Conservation (phyloP, 2,797 vertebrate genomes). For the Mormyrops attenuatus region DNA sequence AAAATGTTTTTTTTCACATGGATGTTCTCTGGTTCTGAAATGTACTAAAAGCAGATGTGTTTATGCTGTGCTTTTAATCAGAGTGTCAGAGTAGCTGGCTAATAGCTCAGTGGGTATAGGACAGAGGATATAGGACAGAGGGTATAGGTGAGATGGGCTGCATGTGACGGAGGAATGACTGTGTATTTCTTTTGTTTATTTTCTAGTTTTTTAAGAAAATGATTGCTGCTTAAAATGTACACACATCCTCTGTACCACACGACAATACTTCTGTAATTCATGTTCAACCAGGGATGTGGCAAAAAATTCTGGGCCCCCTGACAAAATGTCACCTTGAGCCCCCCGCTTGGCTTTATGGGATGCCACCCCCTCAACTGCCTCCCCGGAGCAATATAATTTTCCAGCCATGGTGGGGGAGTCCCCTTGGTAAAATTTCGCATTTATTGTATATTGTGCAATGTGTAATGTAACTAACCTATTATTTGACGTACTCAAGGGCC, state of each 20-base stretch:
- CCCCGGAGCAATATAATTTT: neutral
- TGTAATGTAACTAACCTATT: neutral
- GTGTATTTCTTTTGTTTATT: neutral
- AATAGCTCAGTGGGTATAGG: neutral
- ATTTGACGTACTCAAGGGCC: neutral
- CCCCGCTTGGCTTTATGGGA: neutral
- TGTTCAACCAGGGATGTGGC: neutral
- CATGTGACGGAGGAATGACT: neutral
- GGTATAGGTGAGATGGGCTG: neutral
- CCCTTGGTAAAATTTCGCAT: neutral
- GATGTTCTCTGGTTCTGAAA: neutral
- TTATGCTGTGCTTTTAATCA: neutral
- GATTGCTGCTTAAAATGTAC: neutral
- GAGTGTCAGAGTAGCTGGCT: neutral
- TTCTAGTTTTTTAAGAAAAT: neutral
- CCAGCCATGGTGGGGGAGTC: neutral
- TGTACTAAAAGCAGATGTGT: neutral
- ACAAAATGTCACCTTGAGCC: neutral
- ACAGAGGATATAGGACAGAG: no score
- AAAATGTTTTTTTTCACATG: neutral
- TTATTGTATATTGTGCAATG: neutral
- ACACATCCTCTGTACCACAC: neutral
- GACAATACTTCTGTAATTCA: neutral
- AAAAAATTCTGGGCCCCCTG: neutral
- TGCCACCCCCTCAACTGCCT: neutral